A percentile compares a stretch with the other conserved stretches of the same genome.
Evolutionary conservation across 2,113 vertebrate genomes (phyloP).

Genomic region (Clarias gariepinus): DNA sequence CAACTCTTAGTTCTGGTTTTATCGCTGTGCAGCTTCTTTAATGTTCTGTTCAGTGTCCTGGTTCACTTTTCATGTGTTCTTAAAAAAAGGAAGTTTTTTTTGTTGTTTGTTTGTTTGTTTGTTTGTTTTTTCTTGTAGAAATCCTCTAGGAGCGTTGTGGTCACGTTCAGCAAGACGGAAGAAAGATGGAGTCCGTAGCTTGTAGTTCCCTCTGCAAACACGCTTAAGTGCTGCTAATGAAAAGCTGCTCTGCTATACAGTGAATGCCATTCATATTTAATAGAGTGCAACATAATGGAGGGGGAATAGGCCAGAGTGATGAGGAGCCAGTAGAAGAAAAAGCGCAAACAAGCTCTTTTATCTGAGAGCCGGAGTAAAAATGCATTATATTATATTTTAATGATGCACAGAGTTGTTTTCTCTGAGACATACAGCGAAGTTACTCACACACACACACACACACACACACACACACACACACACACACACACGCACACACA

Average conservation of each 20-base stretch:
- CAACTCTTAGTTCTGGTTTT: background rate
- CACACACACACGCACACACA: too few species aligned
- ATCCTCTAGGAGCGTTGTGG: background rate
- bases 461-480: too few species aligned
- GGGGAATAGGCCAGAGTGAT: background rate
- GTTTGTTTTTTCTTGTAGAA: background rate
- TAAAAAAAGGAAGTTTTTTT: background rate
- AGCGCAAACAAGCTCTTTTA: conserved; percentile 23
- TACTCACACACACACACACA: too few species aligned
- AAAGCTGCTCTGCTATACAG: conserved; percentile 34
- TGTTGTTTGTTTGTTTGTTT: background rate
- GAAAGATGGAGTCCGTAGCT: conserved; percentile 12
- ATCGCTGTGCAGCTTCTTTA: background rate
- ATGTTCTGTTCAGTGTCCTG: background rate
- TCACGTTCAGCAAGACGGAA: background rate
- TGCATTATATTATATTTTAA: conserved; percentile 37
- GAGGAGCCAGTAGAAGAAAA: conserved; percentile 1
- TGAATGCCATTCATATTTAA: conserved; percentile 46
- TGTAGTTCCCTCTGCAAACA: conserved; percentile 11
- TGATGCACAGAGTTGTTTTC: conserved; percentile 30
- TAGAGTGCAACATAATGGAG: conserved; percentile 19
- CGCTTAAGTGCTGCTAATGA: conserved; percentile 41
- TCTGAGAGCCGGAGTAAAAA: conserved; percentile 19
- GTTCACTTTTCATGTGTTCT: background rate
- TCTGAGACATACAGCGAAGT: conserved; percentile 29